Percentiles rank a stretch among this genome's conserved stretches.
Conservation (phyloP, 2,113 vertebrate species). For the Edolisoma coerulescens region DNA sequence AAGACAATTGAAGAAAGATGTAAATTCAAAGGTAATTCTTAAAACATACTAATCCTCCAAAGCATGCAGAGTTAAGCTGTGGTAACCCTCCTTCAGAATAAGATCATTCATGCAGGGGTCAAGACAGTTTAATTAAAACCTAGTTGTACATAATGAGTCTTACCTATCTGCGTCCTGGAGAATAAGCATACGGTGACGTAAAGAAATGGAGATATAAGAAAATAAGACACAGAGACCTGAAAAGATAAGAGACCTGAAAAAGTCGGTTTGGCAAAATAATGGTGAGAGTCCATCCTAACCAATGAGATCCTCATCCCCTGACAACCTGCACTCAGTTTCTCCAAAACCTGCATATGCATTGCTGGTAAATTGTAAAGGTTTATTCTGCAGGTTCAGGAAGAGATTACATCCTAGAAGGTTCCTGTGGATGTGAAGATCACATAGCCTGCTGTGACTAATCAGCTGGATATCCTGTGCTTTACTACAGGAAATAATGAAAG, state of each 20-base stretch:
- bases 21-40: neutral
- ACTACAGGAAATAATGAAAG: conserved; percentile 32
- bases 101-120: neutral
- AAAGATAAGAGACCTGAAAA: neutral
- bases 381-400: neutral
- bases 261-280: neutral
- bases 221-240: neutral
- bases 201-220: neutral
- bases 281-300: neutral
- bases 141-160: neutral
- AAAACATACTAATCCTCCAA: neutral
- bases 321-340: neutral
- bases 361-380: neutral
- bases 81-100: neutral
- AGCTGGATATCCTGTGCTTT: conserved; percentile 16
- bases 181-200: neutral
- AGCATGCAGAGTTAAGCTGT: neutral
- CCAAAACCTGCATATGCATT: neutral
- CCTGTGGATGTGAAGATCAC: conserved; percentile 1
- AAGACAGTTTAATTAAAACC: neutral
- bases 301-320: neutral
- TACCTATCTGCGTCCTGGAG: neutral
- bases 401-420: neutral
- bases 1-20: neutral
- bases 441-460: conserved; percentile 14